phyloP scores from a whole-genome alignment of 2,888 invertebrate genomes.

The Napeogenes sylphis region DNA sequence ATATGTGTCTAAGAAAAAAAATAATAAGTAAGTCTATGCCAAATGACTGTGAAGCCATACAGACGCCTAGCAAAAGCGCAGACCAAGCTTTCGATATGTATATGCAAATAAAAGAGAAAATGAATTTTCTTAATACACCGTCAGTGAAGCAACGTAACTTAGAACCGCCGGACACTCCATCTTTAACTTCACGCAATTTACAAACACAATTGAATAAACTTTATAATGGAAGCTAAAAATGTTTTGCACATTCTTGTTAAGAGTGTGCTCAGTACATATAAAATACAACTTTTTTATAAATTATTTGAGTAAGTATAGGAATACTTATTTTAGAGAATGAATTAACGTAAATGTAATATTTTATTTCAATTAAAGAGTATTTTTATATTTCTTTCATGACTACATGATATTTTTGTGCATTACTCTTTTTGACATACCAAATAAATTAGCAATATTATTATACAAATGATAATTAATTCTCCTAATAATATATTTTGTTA shows the following conservation, averaged over 20 bases:
- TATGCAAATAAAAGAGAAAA: constrained; percentile 61
- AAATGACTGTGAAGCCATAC: constrained; percentile 42
- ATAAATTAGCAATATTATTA: neutral
- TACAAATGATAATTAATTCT: too few relatives aligned
- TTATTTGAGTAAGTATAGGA: too few relatives aligned
- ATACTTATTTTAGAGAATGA: too few relatives aligned
- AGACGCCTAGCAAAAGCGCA: constrained; percentile 47
- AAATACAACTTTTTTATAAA: too few relatives aligned
- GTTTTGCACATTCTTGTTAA: neutral
- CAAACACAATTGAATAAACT: constrained; percentile 63
- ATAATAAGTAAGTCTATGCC: constrained; percentile 57
- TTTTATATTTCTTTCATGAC: too few relatives aligned
- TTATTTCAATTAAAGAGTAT: too few relatives aligned
- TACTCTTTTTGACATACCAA: neutral
- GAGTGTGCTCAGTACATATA: too few relatives aligned
- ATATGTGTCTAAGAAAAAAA: constrained; percentile 53
- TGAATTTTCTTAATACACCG: constrained; percentile 64
- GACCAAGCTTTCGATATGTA: constrained; percentile 58
- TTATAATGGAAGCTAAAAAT: constrained; percentile 47
- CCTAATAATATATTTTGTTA: too few relatives aligned
- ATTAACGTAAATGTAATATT: too few relatives aligned
- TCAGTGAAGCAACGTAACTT: constrained; percentile 38
- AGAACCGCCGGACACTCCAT: constrained; percentile 52
- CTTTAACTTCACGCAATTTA: constrained; percentile 59
- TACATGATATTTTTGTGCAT: too few relatives aligned